Evolutionary conservation across 1,140 invertebrate genomes (phyloP).

Genomic region (Helicoverpa armigera): DNA sequence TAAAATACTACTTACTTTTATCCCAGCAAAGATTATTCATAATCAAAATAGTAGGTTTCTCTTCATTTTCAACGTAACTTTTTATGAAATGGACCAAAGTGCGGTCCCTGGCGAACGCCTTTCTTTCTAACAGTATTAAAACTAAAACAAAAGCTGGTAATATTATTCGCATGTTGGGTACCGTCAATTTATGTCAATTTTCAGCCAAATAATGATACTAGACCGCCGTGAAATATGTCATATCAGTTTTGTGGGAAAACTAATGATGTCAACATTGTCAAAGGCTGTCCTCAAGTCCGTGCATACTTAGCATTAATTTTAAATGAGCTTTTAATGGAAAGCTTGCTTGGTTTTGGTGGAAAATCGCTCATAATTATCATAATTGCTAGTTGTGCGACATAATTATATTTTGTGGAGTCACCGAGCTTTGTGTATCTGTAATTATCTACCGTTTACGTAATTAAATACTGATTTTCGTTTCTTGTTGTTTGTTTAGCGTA

Average conservation of each 20-base stretch:
- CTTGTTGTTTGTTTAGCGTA: background rate
- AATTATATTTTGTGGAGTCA: background rate
- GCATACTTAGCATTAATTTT: background rate
- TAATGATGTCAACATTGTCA: slow-evolving; percentile 6
- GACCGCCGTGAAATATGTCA: background rate
- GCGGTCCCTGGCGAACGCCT: background rate
- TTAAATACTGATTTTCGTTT: background rate
- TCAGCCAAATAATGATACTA: background rate
- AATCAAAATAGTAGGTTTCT: slow-evolving; percentile 63
- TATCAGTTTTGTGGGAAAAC: background rate
- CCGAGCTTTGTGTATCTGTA: background rate
- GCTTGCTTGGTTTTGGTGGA: background rate
- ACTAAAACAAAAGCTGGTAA: background rate
- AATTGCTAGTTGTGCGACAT: background rate
- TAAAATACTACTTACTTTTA: slow-evolving; percentile 59
- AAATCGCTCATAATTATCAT: slow-evolving; percentile 11
- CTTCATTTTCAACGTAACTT: slow-evolving; percentile 68
- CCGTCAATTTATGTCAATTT: background rate
- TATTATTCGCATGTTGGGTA: background rate
- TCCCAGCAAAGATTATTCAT: slow-evolving; percentile 66
- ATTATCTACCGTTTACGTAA: background rate
- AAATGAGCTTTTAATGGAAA: background rate
- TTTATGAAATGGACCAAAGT: slow-evolving; percentile 60
- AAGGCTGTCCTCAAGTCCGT: slow-evolving; percentile 5
- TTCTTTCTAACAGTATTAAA: background rate